These are phyloP conservation scores for Sander vitreus DNA, from an alignment of 2,113 vertebrate species.

Conservation along the genomic window DNA sequence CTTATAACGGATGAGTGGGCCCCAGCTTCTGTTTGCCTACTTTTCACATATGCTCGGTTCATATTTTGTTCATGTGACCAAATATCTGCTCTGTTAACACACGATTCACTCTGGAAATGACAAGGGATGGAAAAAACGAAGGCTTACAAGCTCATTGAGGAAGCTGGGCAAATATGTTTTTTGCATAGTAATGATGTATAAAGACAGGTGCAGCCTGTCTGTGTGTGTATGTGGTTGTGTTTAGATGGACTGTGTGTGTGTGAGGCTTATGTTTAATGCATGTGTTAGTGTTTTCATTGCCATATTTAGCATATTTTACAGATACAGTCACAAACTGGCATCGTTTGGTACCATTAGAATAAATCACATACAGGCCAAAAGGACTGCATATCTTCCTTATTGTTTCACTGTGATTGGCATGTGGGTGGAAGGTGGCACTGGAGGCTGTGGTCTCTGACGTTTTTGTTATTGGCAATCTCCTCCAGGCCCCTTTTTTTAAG, in stretches of 20 bases:
- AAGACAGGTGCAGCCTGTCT: constrained; percentile 68
- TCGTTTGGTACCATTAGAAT: constrained; percentile 28
- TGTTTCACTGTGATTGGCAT: constrained; percentile 39
- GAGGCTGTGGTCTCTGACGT: constrained; percentile 41
- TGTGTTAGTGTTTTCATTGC: constrained; percentile 33
- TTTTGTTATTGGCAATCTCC: constrained; percentile 55
- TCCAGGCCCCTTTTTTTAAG: constrained; percentile 24
- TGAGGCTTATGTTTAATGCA: constrained; percentile 54
- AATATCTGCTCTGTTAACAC: constrained; percentile 44
- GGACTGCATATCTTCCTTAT: constrained; percentile 31
- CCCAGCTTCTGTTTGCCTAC: constrained; percentile 77
- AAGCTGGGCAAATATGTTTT: constrained; percentile 65
- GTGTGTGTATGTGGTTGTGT: constrained; percentile 38
- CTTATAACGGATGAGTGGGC: constrained; percentile 84
- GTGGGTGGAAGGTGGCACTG: constrained; percentile 44
- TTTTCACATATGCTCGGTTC: constrained; percentile 64
- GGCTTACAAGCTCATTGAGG: constrained; percentile 41
- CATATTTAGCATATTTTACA: constrained; percentile 31
- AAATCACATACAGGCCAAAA: constrained; percentile 8
- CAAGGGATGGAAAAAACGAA: constrained; percentile 6
- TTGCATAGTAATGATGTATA: constrained; percentile 64
- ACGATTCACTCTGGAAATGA: constrained; percentile 9
- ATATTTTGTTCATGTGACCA: constrained; percentile 57
- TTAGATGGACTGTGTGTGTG: constrained; percentile 31
- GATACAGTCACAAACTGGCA: constrained; percentile 29